Evolutionary conservation across 2,797 vertebrate genomes (phyloP).

Genomic region (Urosaurus nigricauda): DNA sequence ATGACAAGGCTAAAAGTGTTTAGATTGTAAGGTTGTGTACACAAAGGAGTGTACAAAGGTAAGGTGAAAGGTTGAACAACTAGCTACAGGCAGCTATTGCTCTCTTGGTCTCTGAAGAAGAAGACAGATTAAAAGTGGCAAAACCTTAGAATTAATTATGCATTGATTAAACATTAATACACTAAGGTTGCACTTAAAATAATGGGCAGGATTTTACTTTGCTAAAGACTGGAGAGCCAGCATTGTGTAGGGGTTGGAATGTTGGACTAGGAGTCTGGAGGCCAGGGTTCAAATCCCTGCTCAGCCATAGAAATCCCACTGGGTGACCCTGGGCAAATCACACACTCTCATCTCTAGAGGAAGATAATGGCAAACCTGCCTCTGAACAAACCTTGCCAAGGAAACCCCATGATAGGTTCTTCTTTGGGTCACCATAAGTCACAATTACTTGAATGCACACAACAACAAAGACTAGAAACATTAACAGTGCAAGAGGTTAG

Average conservation of each 20-base stretch:
- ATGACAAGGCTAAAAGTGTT: conserved; percentile 73
- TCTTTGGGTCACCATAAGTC: too few relatives aligned
- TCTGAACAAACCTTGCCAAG: too few relatives aligned
- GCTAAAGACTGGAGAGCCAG: too few relatives aligned
- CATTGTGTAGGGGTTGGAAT: too few relatives aligned
- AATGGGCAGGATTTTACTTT: conserved; percentile 1
- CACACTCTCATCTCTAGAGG: too few relatives aligned
- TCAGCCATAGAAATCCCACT: too few relatives aligned
- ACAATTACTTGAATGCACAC: too few relatives aligned
- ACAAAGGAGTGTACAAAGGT: conserved; percentile 49
- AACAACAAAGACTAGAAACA: background rate
- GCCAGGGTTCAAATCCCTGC: too few relatives aligned
- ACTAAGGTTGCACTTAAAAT: conserved; percentile 9
- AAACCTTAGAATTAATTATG: background rate
- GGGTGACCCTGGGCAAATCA: too few relatives aligned
- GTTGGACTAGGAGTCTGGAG: too few relatives aligned
- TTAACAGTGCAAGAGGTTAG: background rate
- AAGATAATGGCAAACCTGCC: too few relatives aligned
- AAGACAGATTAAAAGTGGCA: background rate
- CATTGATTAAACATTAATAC: background rate
- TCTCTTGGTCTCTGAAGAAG: conserved; percentile 7
- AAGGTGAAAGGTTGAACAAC: conserved; percentile 48
- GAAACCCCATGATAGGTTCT: too few relatives aligned
- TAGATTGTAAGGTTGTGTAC: conserved; percentile 72
- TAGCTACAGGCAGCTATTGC: conserved; percentile 29